Conservation (phyloP, 2,888 invertebrate genomes). For the Drosophila nr. perissopoda region DNA sequence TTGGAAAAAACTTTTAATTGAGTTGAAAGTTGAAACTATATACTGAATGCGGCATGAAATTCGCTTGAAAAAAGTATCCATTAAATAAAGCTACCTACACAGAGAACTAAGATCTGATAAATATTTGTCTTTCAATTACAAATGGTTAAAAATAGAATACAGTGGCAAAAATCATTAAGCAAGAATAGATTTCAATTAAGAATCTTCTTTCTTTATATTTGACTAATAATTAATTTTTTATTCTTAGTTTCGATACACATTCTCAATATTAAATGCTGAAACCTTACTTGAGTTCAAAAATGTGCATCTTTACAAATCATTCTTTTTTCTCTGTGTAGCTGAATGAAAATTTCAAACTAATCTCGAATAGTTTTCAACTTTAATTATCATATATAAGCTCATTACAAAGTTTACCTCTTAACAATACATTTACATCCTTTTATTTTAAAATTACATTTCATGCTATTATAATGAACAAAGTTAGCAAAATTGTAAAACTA, state of each 20-base stretch:
- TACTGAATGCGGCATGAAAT: neutral
- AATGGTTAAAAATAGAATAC: neutral
- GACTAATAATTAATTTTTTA: too few relatives aligned
- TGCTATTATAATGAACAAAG: neutral
- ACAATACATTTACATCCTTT: neutral
- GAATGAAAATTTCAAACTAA: neutral
- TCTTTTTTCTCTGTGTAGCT: neutral
- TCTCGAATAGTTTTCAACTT: neutral
- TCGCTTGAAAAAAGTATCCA: neutral
- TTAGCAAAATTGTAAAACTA: neutral
- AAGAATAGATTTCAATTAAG: neutral
- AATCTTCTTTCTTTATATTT: neutral
- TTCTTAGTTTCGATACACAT: too few relatives aligned
- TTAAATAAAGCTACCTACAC: neutral
- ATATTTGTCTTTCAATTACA: neutral
- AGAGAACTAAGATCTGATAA: neutral
- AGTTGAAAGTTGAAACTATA: neutral
- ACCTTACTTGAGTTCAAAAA: too few relatives aligned
- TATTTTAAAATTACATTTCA: neutral
- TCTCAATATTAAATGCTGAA: too few relatives aligned
- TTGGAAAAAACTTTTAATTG: slow-evolving; percentile 9
- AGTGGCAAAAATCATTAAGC: neutral
- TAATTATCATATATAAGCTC: neutral
- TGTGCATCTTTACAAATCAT: neutral
- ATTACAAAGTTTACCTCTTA: neutral